Conservation (phyloP, 2,113 vertebrate genomes). For the Leptobrachium ailaonicum region DNA sequence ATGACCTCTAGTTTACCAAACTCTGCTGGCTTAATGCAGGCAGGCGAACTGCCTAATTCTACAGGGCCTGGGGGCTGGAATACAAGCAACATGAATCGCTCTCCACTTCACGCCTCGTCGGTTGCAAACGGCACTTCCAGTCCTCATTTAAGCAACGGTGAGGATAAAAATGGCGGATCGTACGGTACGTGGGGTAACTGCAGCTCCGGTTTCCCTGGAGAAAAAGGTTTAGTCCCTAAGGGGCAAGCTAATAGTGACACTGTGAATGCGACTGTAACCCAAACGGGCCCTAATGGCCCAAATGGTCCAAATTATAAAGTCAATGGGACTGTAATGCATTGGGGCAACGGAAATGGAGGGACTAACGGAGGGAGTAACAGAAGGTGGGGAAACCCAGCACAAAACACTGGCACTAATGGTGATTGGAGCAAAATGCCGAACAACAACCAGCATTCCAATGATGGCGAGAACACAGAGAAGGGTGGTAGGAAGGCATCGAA, state of each 20-base stretch:
- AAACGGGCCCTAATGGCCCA: conserved; percentile 78
- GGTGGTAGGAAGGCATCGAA: conserved; percentile 83
- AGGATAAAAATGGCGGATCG: conserved; percentile 75
- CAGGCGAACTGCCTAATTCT: conserved; percentile 76
- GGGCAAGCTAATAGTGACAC: conserved; percentile 88
- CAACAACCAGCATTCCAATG: conserved; percentile 80
- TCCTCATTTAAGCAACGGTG: conserved; percentile 82
- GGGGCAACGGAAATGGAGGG: conserved; percentile 71
- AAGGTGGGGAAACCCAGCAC: conserved; percentile 80
- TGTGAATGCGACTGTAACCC: conserved; percentile 96
- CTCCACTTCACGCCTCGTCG: conserved; percentile 82
- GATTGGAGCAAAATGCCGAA: conserved; percentile 85
- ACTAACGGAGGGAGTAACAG: conserved; percentile 74
- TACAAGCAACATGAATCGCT: conserved; percentile 77
- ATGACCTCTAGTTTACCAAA: conserved; percentile 99
- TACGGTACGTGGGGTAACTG: conserved; percentile 85
- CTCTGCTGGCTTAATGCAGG: conserved; percentile 88
- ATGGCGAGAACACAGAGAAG: conserved; percentile 63
- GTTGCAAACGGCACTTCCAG: conserved; percentile 86
- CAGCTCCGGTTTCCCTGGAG: conserved; percentile 77
- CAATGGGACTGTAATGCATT: conserved; percentile 75
- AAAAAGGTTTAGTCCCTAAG: conserved; percentile 81
- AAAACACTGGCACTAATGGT: conserved; percentile 75
- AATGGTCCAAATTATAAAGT: conserved; percentile 83
- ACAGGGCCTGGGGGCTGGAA: conserved; percentile 79